These are phyloP conservation scores for Lycodopsis pacificus DNA, from an alignment of 2,797 vertebrate species.

Conservation along the genomic window DNA sequence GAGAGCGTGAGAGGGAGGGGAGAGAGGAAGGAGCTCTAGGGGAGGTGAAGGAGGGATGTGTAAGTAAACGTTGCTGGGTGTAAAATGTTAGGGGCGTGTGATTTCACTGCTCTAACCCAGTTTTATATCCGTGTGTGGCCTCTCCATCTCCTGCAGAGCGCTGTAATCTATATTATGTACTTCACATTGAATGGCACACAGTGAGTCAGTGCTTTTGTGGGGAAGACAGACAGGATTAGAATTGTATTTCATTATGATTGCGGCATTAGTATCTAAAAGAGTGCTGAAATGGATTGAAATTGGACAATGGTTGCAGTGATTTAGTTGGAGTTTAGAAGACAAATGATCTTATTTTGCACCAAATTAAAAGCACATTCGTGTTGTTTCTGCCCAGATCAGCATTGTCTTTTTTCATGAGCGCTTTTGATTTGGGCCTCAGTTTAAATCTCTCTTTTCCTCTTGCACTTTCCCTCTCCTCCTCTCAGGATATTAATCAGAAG, in stretches of 20 bases:
- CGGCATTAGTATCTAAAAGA: conserved; percentile 52
- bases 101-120: conserved; percentile 21
- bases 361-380: conserved; percentile 36
- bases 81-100: conserved; percentile 35
- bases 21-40: conserved; percentile 24
- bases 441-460: neutral
- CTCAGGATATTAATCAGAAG: conserved; percentile 97
- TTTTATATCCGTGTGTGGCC: conserved; percentile 37
- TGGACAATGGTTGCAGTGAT: conserved; percentile 28
- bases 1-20: conserved; percentile 17
- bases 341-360: conserved; percentile 16
- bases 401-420: conserved; percentile 21
- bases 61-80: conserved; percentile 34
- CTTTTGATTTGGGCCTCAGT: neutral
- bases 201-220: conserved; percentile 53
- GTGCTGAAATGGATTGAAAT: conserved; percentile 56
- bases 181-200: conserved; percentile 39
- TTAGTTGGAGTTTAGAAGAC: conserved; percentile 23
- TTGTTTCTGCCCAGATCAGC: conserved; percentile 11
- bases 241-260: conserved; percentile 69
- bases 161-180: conserved; percentile 47
- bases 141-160: conserved; percentile 25
- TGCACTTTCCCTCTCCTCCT: neutral
- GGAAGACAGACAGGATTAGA: conserved; percentile 56
- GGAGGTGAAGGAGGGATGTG: conserved; percentile 36